Base-by-base conservation (phyloP, 2,888 invertebrate genomes). In the Eilema griseolum region DNA sequence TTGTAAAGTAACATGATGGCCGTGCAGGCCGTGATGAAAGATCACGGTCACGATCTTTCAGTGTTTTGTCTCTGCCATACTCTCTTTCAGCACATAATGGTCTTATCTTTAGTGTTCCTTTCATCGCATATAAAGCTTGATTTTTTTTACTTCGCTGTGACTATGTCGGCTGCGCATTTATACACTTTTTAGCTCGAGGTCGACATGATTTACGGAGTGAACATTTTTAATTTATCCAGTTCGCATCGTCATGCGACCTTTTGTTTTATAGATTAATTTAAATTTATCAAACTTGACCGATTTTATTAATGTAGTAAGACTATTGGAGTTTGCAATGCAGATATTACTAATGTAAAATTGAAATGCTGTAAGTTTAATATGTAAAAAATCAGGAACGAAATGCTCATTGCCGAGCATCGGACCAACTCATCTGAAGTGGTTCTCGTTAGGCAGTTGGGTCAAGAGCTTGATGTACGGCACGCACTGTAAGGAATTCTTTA, bases 141-240 rank as follows among this genome's bases (percentile, higher is more conserved):
- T 8, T n/a, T 52, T 52, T n/a, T 52, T 52, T n/a, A n/a, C 52
- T 2, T 52, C 52, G n/a, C 52, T n/a, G n/a, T n/a, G 16, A n/a
- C 8, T n/a, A 52, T 46, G 14, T 46, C 1, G 3, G 46, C n/a
- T 52, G 52, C 20, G 52, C 52, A 52, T 52, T n/a, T 52, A 8
- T 52, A 52, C n/a, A 52, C n/a, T 52, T 52, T 46, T 20, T 20
- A n/a, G 52, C 52, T n/a, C 3, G 52, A 52, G 52, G 52, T 52
- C 52, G 52, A 52, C 52, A 52, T 52, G 20, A 52, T 52, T n/a
- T 52, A 52, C 52, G 52, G n/a, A 52, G 52, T n/a, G 52, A 52
- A 52, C 20, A 52, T 52, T 52, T 52, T 52, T n/a, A 52, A 52
- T 52, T n/a, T 52, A 52, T 52, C n/a, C n/a, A n/a, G n/a, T 20